phyloP scores from a whole-genome alignment of 2,113 vertebrate genomes.

The Bujurquina vittata region DNA sequence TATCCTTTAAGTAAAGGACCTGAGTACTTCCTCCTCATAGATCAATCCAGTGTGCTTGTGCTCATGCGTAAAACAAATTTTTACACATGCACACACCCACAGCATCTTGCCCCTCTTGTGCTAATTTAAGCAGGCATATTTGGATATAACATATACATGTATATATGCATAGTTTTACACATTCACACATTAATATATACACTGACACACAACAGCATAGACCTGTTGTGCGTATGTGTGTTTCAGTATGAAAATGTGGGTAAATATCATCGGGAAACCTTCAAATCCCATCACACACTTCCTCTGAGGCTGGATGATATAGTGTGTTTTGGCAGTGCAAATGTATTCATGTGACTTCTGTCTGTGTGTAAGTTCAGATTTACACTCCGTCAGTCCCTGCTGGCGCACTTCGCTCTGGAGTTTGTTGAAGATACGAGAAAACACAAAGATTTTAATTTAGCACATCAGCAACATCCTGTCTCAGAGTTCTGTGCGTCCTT shows the following conservation, averaged over 20 bases:
- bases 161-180: background rate
- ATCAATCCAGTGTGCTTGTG: background rate
- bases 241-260: constrained; percentile 27
- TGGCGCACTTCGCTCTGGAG: background rate
- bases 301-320: constrained; percentile 6
- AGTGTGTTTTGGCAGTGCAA: constrained; percentile 29
- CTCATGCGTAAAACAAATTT: background rate
- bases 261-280: constrained; percentile 21
- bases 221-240: background rate
- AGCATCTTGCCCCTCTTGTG: background rate
- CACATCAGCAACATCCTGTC: constrained; percentile 7
- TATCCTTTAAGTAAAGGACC: background rate
- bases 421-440: background rate
- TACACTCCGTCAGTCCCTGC: background rate
- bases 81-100: background rate
- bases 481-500: background rate
- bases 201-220: background rate
- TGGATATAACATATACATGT: background rate
- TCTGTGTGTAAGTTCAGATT: constrained; percentile 31
- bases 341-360: constrained; percentile 46
- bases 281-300: constrained; percentile 1
- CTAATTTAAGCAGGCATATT: background rate
- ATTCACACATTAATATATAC: background rate
- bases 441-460: constrained; percentile 41
- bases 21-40: background rate